Base-by-base conservation (phyloP, 2,797 vertebrate genomes). In the Microhierax caerulescens region DNA sequence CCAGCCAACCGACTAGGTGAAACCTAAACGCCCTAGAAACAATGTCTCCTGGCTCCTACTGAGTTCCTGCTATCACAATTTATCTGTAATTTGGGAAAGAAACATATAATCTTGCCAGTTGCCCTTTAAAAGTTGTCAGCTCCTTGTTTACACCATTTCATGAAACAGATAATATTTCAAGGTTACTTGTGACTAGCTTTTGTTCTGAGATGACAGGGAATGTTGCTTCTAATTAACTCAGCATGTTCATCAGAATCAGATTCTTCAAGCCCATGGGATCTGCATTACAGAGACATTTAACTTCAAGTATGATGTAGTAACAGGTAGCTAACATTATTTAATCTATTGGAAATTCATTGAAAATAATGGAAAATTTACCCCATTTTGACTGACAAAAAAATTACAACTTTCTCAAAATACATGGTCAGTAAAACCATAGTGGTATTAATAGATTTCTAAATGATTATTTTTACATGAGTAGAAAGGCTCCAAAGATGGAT, bases 61-160 rank as follows among this genome's bases (percentile, higher is more conserved):
- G 93, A 25, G 93, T 63, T 91, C 47, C 83, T 85, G 13, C 85
- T 93, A 60, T 53, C 43, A 57, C 74, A 87, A 75, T 90, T 95
- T 90, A 89, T 85, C 75, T 89, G 84, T 72, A 72, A 83, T 96
- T 97, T 82, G 64, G 70, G 63, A 79, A 89, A 74, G 60, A 86
- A 96, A 94, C 80, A 19, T 92, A 59, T 96, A 94, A 95, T 95
- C 75, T 97, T 85, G 57, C 28, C 90, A 91, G 72, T 73, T 92
- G 88, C 72, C 68, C 76, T 90, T 85, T 77, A 89, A 84, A 93
- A 85, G 54, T 92, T 94, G 83, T 73, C 70, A 77, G 56, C 43
- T 78, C 45, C 90, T 89, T 94, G 45, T 96, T 94, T 94, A 85
- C 39, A 77, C 11, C 1, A 41, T 70, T 95, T 89, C 63, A 57